A percentile compares a stretch with the other conserved stretches of the same genome.
Conservation (phyloP, 2,888 invertebrate genomes). For the Spodoptera picta region DNA sequence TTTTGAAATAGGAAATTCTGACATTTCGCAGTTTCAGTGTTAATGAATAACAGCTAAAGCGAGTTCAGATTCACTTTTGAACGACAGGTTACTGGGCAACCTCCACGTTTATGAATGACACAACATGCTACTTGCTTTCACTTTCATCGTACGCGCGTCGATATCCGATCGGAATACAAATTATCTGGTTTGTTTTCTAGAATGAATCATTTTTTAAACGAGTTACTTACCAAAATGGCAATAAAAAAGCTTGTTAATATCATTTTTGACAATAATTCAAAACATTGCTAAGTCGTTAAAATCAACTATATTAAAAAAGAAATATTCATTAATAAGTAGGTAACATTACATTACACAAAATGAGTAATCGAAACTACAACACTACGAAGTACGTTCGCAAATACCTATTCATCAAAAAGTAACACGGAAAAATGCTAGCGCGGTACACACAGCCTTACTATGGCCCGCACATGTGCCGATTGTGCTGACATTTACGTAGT, state of each 20-base stretch:
- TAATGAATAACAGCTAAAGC: too few species aligned
- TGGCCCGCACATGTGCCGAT: constrained; percentile 86
- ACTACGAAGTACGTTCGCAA: neutral
- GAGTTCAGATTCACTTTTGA: constrained; percentile 31
- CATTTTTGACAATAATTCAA: neutral
- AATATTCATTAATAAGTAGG: too few species aligned
- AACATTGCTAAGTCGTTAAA: neutral
- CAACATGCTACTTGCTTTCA: constrained; percentile 43
- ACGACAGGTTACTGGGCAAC: constrained; percentile 1
- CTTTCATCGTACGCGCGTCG: constrained; percentile 37
- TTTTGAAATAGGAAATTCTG: too few species aligned
- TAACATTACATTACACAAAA: neutral
- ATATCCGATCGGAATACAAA: constrained; percentile 33
- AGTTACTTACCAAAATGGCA: too few species aligned
- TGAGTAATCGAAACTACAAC: neutral
- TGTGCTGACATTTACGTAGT: constrained; percentile 87
- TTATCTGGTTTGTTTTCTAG: constrained; percentile 14
- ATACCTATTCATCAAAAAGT: constrained; percentile 10
- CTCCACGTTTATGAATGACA: constrained; percentile 19
- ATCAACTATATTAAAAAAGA: neutral
- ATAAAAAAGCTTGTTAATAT: neutral
- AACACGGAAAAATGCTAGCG: constrained; percentile 65
- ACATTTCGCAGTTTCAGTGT: too few species aligned
- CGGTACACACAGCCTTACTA: constrained; percentile 69
- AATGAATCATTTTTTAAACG: constrained; percentile 2